Base-by-base conservation (phyloP, 2,888 invertebrate genomes). In the Perizoma affinitatum region DNA sequence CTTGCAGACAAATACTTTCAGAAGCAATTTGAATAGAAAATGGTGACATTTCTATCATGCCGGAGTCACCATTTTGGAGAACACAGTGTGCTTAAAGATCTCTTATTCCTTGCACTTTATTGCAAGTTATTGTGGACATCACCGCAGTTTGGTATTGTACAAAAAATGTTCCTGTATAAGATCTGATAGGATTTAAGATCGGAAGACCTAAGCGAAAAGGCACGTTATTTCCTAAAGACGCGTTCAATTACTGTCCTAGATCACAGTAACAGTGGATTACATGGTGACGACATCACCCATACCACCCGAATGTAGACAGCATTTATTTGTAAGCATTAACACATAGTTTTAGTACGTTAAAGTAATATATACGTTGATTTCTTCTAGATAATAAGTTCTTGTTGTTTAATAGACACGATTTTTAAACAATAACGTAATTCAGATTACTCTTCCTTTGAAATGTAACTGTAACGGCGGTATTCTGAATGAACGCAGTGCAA, bases 361-460 rank as follows among this genome's bases (percentile, higher is more conserved):
- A 91, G 86, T 91, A 92, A 92, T 92, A 91, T 91, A 91, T 91
- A 88, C 82, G 90, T 91, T 92, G 90, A 88, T 88, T 91, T 90
- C 85, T 88, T 47, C 71, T 91, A 90, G 86, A 79, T 74, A 65
- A 90, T 90, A 88, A 88, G 71, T 76, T 82, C 86, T 79, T 88
- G 84, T 89, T 88, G 84, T 88, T 87, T 79, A 73, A 80, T 77
- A 76, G 73, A 78, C 75, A 76, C 71, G 78, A 78, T 82, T 82
- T 79, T 74, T 76, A 71, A 81, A 77, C 72, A 71, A 70, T 76
- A 72, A 66, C 66, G 52, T 71, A 69, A 70, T 60, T 62, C 76
- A 74, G 68, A 58, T 35, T 54, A 61, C 63, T 70, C 71, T 72
- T 73, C 79, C 75, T 75, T 77, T 79, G 78, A 80, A 72, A 70